phyloP scores from a whole-genome alignment of 2,888 invertebrate species.

The Tetranychus piercei region DNA sequence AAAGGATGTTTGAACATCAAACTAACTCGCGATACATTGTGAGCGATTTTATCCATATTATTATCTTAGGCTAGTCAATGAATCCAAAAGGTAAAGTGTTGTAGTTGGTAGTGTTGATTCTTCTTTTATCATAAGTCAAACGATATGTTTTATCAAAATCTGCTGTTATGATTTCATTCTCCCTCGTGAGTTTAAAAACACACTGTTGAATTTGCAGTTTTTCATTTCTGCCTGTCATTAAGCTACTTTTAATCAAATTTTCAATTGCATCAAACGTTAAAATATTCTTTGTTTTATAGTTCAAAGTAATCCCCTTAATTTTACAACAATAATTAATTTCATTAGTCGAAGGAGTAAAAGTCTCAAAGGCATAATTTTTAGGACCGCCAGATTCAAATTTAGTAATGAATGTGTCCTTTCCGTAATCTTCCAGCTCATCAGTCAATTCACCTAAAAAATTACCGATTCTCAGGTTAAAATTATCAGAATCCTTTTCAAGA shows the following conservation, averaged over 20 bases:
- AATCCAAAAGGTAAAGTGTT: background rate
- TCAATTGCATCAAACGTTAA: background rate
- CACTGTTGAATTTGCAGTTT: background rate
- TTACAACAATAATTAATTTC: background rate
- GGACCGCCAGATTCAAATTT: background rate
- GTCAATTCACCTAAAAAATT: background rate
- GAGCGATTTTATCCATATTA: no score
- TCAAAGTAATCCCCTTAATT: background rate
- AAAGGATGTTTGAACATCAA: slow-evolving; percentile 10
- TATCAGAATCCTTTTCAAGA: slow-evolving; percentile 16
- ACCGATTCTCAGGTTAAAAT: background rate
- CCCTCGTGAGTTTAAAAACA: background rate
- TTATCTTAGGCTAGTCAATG: background rate
- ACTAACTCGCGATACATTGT: no score
- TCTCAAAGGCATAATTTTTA: background rate
- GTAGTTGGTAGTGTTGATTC: background rate
- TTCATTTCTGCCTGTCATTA: background rate
- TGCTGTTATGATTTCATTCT: background rate
- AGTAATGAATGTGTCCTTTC: background rate
- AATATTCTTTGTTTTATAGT: background rate
- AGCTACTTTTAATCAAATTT: background rate
- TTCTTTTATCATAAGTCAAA: background rate
- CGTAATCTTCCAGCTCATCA: background rate
- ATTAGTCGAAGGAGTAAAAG: background rate
- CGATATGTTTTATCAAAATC: background rate